phyloP scores from a whole-genome alignment of 2,797 vertebrate genomes.

The Zalophus californianus region DNA sequence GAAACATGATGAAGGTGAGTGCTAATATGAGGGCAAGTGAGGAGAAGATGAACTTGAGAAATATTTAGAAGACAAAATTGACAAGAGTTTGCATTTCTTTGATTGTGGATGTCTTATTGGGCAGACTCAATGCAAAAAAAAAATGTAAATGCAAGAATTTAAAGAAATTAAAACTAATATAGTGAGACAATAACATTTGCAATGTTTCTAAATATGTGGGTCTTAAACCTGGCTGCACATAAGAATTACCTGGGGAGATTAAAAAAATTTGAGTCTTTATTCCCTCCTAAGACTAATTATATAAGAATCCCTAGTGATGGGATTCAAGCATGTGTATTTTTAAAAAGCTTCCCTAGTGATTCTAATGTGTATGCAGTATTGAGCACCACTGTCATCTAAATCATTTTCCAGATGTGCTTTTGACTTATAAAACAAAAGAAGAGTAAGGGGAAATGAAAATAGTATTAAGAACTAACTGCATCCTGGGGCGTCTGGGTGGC shows the following conservation, averaged over 20 bases:
- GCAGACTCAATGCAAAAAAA: background rate
- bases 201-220: slow-evolving; percentile 4
- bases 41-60: background rate
- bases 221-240: slow-evolving; percentile 48
- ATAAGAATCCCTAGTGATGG: slow-evolving; percentile 61
- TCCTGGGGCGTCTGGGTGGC: background rate
- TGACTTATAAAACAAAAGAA: slow-evolving; percentile 62
- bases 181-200: background rate
- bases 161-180: slow-evolving; percentile 2
- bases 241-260: slow-evolving; percentile 30
- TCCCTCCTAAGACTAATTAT: slow-evolving; percentile 60
- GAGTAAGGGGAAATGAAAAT: background rate
- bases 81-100: background rate
- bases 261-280: background rate
- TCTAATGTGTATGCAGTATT: slow-evolving; percentile 28
- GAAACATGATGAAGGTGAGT: background rate
- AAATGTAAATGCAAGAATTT: background rate
- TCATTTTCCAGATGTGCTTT: slow-evolving; percentile 65
- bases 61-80: background rate
- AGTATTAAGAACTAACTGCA: background rate
- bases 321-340: slow-evolving; percentile 54
- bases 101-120: background rate
- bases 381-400: slow-evolving; percentile 25
- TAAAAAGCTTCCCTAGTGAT: slow-evolving; percentile 41
- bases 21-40: background rate